These are phyloP conservation scores for Caenorhabditis zanzibari DNA, from an alignment of 2,888 invertebrate genomes.

Conservation along the genomic window DNA sequence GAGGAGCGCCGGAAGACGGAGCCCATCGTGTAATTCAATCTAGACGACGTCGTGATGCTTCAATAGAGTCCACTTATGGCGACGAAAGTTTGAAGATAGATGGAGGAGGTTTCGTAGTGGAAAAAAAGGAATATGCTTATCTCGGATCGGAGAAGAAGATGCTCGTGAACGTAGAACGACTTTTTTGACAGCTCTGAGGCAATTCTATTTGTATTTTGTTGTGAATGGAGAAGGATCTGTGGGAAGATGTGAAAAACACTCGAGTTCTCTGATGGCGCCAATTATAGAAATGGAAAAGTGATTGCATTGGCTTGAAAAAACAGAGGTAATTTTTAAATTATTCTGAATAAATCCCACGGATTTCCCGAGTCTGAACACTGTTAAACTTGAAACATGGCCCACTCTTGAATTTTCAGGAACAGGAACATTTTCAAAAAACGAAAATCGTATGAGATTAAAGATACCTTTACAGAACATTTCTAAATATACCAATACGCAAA, in stretches of 20 bases:
- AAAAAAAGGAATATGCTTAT: constrained; percentile 20
- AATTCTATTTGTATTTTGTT: constrained; percentile 35
- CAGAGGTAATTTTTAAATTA: no score
- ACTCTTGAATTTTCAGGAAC: no score
- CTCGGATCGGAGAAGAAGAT: constrained; percentile 15
- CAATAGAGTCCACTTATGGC: constrained; percentile 66
- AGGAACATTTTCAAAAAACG: no score
- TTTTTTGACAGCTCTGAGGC: constrained; percentile 41
- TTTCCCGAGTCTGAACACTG: no score
- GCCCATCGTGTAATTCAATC: constrained; percentile 66
- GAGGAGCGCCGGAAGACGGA: constrained; percentile 53
- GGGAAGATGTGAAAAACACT: background rate
- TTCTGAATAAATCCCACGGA: no score
- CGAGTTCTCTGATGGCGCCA: background rate
- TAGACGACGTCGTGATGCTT: constrained; percentile 64
- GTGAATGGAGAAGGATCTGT: constrained; percentile 5
- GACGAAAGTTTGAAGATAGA: constrained; percentile 54
- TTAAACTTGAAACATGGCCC: no score
- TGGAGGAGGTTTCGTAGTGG: background rate
- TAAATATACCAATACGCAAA: no score
- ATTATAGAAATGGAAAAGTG: background rate
- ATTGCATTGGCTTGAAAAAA: background rate
- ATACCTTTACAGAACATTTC: no score
- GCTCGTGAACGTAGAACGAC: constrained; percentile 45
- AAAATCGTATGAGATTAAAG: no score